Percentiles rank a stretch among this genome's conserved stretches.
Evolutionary conservation across 1,140 invertebrate species (phyloP).

Genomic region (Camponotus floridanus): DNA sequence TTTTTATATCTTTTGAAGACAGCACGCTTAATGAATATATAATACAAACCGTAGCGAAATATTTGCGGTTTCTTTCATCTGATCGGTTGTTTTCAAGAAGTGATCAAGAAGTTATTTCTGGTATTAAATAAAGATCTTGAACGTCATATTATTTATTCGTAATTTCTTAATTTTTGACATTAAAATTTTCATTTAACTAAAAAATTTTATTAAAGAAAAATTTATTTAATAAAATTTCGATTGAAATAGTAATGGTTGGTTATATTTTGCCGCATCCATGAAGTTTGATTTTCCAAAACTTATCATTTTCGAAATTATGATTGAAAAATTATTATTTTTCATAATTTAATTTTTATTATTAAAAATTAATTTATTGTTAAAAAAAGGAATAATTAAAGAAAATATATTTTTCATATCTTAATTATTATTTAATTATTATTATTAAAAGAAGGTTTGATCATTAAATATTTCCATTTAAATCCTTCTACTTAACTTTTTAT

Average conservation of each 20-base stretch:
- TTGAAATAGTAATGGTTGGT: not conserved
- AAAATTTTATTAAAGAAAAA: not conserved
- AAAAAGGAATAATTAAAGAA: too few species aligned
- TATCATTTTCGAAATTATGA: not conserved
- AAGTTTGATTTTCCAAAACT: not conserved
- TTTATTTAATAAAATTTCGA: not conserved
- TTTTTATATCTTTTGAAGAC: constrained; percentile 13
- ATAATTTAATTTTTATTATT: too few species aligned
- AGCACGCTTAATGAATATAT: constrained; percentile 1
- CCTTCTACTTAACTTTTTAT: not conserved
- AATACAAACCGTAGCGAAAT: constrained; percentile 6
- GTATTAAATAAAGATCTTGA: constrained; percentile 13
- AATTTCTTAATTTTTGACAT: not conserved
- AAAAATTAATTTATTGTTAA: not conserved
- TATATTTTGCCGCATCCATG: not conserved
- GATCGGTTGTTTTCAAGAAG: not conserved
- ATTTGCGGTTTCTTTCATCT: not conserved
- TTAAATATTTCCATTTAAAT: not conserved
- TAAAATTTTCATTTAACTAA: not conserved
- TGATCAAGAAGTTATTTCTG: not conserved
- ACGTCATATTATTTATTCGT: not conserved
- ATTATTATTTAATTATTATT: not conserved
- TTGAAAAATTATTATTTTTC: not conserved
- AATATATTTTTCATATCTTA: not conserved
- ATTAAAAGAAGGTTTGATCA: not conserved